These are phyloP conservation scores for Parasteatoda lunata DNA, from an alignment of 2,888 invertebrate species.

Conservation along the genomic window DNA sequence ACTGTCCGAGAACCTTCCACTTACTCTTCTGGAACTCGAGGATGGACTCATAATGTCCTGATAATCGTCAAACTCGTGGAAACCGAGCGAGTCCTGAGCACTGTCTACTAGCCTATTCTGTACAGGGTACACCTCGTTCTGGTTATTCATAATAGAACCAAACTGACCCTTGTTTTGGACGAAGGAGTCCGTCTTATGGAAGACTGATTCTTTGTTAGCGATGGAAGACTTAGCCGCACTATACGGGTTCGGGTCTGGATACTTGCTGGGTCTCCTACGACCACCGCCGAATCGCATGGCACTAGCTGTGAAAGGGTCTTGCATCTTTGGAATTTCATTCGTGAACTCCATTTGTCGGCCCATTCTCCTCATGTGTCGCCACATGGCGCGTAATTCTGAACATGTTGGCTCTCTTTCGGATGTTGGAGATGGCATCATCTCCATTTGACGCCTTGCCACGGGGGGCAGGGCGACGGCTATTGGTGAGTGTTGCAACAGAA, in stretches of 20 bases:
- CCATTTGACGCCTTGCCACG: slow-evolving; percentile 58
- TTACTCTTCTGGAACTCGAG: slow-evolving; percentile 16
- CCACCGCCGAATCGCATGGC: slow-evolving; percentile 57
- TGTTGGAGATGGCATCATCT: slow-evolving; percentile 32
- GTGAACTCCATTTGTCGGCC: slow-evolving; percentile 89
- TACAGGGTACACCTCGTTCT: slow-evolving; percentile 18
- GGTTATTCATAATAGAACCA: slow-evolving; percentile 34
- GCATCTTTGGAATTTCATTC: slow-evolving; percentile 82
- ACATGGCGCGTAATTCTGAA: slow-evolving; percentile 91
- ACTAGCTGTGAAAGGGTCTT: slow-evolving; percentile 79
- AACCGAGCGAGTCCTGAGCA: slow-evolving; percentile 38
- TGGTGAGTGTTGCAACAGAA: slow-evolving; percentile 32
- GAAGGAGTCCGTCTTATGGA: slow-evolving; percentile 29
- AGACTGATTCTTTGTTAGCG: slow-evolving; percentile 34
- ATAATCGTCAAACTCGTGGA: slow-evolving; percentile 57
- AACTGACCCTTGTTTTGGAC: slow-evolving; percentile 31
- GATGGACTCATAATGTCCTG: slow-evolving; percentile 7
- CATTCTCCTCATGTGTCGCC: slow-evolving; percentile 92
- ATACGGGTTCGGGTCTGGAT: slow-evolving; percentile 62
- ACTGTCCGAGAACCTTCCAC: slow-evolving; percentile 52
- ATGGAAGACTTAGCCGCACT: slow-evolving; percentile 48
- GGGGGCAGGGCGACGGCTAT: slow-evolving; percentile 47
- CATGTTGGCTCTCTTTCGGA: slow-evolving; percentile 82
- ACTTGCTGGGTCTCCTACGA: slow-evolving; percentile 55
- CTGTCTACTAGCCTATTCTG: slow-evolving; percentile 32